Conservation (phyloP, 2,888 invertebrate genomes). For the Heliconius sara region DNA sequence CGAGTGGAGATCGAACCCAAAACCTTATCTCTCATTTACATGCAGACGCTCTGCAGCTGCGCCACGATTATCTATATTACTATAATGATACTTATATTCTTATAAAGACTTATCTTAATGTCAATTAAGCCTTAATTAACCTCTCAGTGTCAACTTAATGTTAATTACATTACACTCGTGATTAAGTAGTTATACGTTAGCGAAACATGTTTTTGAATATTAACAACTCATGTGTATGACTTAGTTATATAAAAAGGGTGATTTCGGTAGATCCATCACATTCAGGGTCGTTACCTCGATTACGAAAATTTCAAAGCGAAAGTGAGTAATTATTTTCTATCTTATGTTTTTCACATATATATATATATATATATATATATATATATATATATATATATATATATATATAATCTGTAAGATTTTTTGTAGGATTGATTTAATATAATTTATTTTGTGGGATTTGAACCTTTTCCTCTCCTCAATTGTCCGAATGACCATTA, state of each 20-base stretch:
- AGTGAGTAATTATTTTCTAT: conserved; percentile 36
- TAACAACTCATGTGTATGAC: conserved; percentile 52
- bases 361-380: too few relatives aligned
- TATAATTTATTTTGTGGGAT: too few relatives aligned
- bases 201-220: conserved; percentile 67
- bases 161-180: conserved; percentile 46
- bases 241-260: conserved; percentile 60
- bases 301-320: conserved; percentile 46
- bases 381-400: background rate
- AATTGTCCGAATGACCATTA: too few relatives aligned
- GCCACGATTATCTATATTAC: background rate
- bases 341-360: background rate
- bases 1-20: background rate
- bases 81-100: background rate
- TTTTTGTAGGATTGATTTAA: too few relatives aligned
- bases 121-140: background rate
- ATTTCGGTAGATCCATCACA: conserved; percentile 51
- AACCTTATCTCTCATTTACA: background rate
- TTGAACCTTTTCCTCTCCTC: too few relatives aligned
- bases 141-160: background rate
- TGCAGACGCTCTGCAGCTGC: background rate
- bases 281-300: conserved; percentile 48
- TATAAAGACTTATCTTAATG: background rate
- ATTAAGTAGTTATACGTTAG: conserved; percentile 53
- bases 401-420: background rate